Evolutionary conservation across 2,888 invertebrate genomes (phyloP).

Genomic region (Panopea generosa): DNA sequence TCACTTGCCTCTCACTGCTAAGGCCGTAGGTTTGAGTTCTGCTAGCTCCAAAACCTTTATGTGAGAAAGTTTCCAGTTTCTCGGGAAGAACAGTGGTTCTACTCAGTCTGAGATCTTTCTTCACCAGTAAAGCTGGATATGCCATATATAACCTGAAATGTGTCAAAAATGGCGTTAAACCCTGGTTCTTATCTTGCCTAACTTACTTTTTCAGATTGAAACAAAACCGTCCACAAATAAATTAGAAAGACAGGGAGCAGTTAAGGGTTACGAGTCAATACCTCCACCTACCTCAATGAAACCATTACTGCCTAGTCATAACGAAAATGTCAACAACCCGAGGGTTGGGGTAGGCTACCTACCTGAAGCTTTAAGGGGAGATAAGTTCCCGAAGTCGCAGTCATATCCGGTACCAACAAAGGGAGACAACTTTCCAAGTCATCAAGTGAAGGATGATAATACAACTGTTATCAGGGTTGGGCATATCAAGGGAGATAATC

Average conservation of each 20-base stretch:
- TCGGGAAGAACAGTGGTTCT: too few relatives aligned
- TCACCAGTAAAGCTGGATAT: too few relatives aligned
- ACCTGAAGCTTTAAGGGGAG: not conserved
- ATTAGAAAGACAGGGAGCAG: too few relatives aligned
- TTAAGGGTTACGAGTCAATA: too few relatives aligned
- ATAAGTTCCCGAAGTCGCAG: constrained; percentile 31
- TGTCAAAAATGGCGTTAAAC: too few relatives aligned
- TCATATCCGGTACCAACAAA: constrained; percentile 23
- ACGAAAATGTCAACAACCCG: not conserved
- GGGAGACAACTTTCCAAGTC: constrained; percentile 10
- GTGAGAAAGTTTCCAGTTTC: too few relatives aligned
- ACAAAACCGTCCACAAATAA: not conserved
- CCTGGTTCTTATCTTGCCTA: too few relatives aligned
- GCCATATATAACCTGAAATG: too few relatives aligned
- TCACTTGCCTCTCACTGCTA: too few relatives aligned
- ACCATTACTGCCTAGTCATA: constrained; percentile 1
- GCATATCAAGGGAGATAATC: not conserved
- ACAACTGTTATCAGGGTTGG: not conserved
- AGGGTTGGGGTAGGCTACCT: not conserved
- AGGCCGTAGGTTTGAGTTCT: too few relatives aligned
- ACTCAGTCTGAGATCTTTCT: too few relatives aligned
- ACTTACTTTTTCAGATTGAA: not conserved
- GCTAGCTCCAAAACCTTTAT: too few relatives aligned
- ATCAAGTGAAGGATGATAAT: constrained; percentile 11
- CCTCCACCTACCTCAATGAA: constrained; percentile 19